phyloP scores from a whole-genome alignment of 2,888 invertebrate genomes.

The Fragum sueziense region DNA sequence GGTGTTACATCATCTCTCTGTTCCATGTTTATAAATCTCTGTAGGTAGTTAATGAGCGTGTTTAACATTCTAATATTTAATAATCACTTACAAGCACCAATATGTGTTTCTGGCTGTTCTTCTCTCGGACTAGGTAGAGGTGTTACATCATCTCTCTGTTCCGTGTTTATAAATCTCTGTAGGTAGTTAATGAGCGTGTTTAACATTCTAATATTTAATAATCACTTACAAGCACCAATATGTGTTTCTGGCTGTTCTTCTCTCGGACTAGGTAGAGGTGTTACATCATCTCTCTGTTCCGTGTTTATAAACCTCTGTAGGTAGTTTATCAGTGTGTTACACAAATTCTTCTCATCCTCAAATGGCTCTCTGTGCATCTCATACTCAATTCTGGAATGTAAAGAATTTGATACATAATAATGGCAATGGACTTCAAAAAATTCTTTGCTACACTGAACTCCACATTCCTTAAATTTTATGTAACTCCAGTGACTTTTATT shows the following conservation, averaged over 20 bases:
- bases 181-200: constrained; percentile 76
- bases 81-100: constrained; percentile 23
- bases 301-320: constrained; percentile 67
- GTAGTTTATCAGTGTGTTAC: constrained; percentile 76
- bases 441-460: no score
- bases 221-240: constrained; percentile 23
- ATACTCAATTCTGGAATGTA: constrained; percentile 75
- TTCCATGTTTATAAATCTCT: constrained; percentile 59
- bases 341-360: constrained; percentile 75
- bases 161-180: constrained; percentile 63
- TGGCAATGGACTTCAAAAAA: no score
- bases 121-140: constrained; percentile 53
- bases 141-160: constrained; percentile 31
- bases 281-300: constrained; percentile 31
- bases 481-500: no score
- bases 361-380: constrained; percentile 70
- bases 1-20: constrained; percentile 34
- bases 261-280: constrained; percentile 48
- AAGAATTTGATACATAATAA: no score
- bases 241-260: constrained; percentile 44
- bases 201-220: no score
- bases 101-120: constrained; percentile 35
- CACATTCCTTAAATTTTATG: no score
- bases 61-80: no score
- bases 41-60: constrained; percentile 75